Evolutionary conservation across 1,140 invertebrate species (phyloP), one percentile per base, ranked within the genome.

Genomic region (Neotoxoptera formosana): DNA sequence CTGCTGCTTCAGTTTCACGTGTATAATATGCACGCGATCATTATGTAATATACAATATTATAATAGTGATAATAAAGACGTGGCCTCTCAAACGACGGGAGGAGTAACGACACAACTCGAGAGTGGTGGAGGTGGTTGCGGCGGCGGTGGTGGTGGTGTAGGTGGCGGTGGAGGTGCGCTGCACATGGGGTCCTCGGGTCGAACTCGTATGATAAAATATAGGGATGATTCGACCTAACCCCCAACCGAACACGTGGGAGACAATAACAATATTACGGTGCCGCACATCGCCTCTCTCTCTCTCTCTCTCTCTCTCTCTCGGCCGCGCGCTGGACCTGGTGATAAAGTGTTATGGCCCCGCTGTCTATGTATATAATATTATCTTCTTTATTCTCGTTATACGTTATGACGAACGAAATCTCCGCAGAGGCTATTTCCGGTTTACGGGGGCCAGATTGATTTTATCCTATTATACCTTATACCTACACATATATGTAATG

Each of bases 391-490:
- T 87, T 30, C 87, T 34, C 47, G 48, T 89, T 34, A n/a, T n/a
- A n/a, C n/a, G 87, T 89, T 89, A 89, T 53, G 87, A 89, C 21
- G 87, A 89, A 53, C 48, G 21, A 53, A 89, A 89, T 89, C 48
- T 89, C 36, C 41, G 45, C 25, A 30, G 48, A 53, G 48, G 30
- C 86, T 34, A 88, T 88, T 88, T 51, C 86, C 47, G 86, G 47
- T 34, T 51, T n/a, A 41, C 86, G 86, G 47, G 30, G 47, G 30
- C 47, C 47, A 51, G 36, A 53, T 89, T 53, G 48, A 89, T 89
- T 88, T 88, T 34, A 53, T 53, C 47, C 47, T 48, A 88, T 88
- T 47, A 87, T 25, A 87, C 84, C 84, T 45, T 25, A 21, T 83
- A 41, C 4, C n/a, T n/a, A n/a, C n/a, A n/a, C n/a, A n/a, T n/a